These are phyloP conservation scores for Galerucella calmariensis DNA, from an alignment of 2,888 invertebrate genomes.

Conservation along the genomic window DNA sequence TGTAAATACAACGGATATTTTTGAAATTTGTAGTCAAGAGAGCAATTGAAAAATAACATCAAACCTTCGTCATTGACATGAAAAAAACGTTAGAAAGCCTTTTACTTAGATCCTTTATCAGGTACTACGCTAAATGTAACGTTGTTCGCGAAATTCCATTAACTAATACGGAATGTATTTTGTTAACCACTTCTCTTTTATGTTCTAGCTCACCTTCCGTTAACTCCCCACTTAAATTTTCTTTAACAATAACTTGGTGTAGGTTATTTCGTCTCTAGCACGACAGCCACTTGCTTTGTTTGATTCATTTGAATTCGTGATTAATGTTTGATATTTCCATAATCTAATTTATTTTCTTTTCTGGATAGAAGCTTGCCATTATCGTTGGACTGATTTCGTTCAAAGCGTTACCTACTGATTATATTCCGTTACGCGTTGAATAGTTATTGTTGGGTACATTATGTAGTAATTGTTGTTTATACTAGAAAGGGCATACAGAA, in stretches of 20 bases:
- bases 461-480: not conserved
- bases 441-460: not conserved
- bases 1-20: no score
- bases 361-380: constrained; percentile 5
- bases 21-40: no score
- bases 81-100: not conserved
- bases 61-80: not conserved
- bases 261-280: constrained; percentile 19
- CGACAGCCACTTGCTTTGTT: constrained; percentile 29
- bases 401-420: not conserved
- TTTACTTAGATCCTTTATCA: constrained; percentile 6
- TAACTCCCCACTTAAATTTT: constrained; percentile 21
- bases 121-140: constrained; percentile 19
- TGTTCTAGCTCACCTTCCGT: constrained; percentile 32
- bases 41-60: no score
- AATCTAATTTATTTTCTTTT: constrained; percentile 29
- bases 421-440: not conserved
- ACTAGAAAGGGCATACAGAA: not conserved
- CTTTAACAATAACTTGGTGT: constrained; percentile 29
- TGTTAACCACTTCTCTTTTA: constrained; percentile 33
- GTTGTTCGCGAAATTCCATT: constrained; percentile 28
- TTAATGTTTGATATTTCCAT: constrained; percentile 32
- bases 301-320: constrained; percentile 27
- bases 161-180: constrained; percentile 28
- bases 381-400: not conserved